These are phyloP conservation scores for Frieseomelitta varia DNA, from an alignment of 1,140 invertebrate species.

Conservation along the genomic window DNA sequence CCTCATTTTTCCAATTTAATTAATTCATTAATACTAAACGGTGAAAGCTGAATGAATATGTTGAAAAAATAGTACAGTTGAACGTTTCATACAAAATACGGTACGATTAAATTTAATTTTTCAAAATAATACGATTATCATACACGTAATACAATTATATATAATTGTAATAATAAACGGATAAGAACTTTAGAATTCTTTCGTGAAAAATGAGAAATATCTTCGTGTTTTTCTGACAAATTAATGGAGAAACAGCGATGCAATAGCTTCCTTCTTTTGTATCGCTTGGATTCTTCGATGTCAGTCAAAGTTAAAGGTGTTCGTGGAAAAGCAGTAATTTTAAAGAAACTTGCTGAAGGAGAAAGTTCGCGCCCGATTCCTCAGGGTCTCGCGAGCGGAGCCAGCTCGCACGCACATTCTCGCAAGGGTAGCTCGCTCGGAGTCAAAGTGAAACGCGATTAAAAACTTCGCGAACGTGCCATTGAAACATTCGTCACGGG, in stretches of 20 bases:
- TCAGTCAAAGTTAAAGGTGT: background rate
- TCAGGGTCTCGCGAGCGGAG: conserved; percentile 17
- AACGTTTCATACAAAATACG: too few relatives aligned
- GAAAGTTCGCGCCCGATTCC: background rate
- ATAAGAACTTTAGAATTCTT: too few relatives aligned
- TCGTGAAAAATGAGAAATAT: too few relatives aligned
- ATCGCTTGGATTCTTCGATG: background rate
- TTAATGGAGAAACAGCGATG: too few relatives aligned
- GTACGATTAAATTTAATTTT: too few relatives aligned
- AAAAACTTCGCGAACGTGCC: conserved; percentile 14
- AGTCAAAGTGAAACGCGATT: conserved; percentile 9
- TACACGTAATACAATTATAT: too few relatives aligned
- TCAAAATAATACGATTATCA: too few relatives aligned
- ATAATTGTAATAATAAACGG: too few relatives aligned
- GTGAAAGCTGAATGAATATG: too few relatives aligned
- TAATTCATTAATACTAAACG: too few relatives aligned
- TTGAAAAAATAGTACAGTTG: too few relatives aligned
- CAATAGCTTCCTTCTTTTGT: background rate
- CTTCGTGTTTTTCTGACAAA: background rate
- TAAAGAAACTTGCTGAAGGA: background rate
- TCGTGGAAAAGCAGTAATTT: background rate
- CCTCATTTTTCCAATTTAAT: too few relatives aligned
- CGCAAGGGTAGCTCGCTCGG: background rate
- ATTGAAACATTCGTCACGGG: conserved; percentile 4
- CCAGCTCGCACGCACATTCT: conserved; percentile 6